A percentile compares a stretch with the other conserved stretches of the same genome.
Evolutionary conservation across 2,113 vertebrate species (phyloP).

Genomic region (Catagonus wagneri): DNA sequence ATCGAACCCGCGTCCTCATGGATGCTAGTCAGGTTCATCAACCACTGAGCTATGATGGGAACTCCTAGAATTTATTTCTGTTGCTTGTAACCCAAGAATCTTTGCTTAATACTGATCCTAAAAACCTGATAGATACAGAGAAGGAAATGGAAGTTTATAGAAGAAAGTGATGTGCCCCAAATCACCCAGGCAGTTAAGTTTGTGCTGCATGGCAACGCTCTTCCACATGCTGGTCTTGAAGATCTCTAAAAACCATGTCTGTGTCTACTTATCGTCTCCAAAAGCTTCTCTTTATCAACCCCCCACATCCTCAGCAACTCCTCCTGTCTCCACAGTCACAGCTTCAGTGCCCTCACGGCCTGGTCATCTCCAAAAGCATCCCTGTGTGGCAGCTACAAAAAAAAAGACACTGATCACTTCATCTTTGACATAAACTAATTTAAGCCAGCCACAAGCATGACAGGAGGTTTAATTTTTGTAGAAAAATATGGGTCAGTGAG

Average conservation of each 20-base stretch:
- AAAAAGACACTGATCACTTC: neutral
- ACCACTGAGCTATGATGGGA: no score
- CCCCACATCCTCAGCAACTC: neutral
- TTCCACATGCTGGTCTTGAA: neutral
- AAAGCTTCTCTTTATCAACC: neutral
- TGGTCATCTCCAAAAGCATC: neutral
- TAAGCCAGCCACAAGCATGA: neutral
- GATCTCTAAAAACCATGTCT: neutral
- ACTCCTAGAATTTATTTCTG: neutral
- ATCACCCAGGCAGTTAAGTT: neutral
- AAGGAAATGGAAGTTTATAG: neutral
- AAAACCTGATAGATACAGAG: neutral
- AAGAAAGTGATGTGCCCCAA: neutral
- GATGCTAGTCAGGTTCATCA: no score
- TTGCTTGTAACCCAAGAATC: neutral
- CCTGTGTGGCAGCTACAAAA: neutral
- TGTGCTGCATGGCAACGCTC: neutral
- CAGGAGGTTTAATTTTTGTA: neutral
- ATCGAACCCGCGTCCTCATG: no score
- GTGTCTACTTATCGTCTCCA: rapidly evolving
- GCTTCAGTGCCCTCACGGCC: neutral
- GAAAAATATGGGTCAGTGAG: neutral
- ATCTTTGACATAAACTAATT: neutral
- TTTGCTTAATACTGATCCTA: neutral
- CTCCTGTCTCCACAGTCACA: neutral